Evolutionary conservation across 2,797 vertebrate genomes (phyloP), one percentile per base, ranked within the genome.

Genomic region (Anomalospiza imberbis): DNA sequence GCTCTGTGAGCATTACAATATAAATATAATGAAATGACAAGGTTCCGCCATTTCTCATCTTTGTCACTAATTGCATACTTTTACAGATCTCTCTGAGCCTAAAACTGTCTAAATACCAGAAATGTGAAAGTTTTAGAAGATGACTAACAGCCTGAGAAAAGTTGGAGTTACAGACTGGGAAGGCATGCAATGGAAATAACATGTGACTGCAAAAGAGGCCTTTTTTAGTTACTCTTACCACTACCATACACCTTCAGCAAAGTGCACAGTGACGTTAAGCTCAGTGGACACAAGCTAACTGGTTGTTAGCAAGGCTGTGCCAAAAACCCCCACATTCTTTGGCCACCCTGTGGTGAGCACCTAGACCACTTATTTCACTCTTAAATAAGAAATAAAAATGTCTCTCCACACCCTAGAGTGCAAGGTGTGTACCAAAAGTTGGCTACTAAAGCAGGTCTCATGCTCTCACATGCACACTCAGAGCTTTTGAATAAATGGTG

Each of bases 121-220:
- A 94, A 96, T 85, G 38, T 67, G 71, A 48, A 94, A 93, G 85
- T 93, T 95, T 93, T 93, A 71, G 79, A 83, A 76, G 73, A 96
- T 85, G 82, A 92, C 62, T 89, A 96, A 90, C 53, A 91, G 73
- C 71, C 67, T 82, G 60, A 86, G 86, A 84, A 82, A 94, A 85
- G 55, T 79, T 94, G 60, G 55, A 93, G 48, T 50, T 95, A 67
- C 86, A 89, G 45, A 63, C 12, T 91, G 89, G 60, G 48, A 90
- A 95, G 65, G 57, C 63, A 88, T 73, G 87, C 95, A 91, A 89
- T 44, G 74, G 60, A 90, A 95, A 73, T 71, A 92, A 79, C 0
- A 1, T 60, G 38, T 70, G 79, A 75, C 89, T 61, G 73, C 42
- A 60, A 26, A 66, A 76, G 42, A 76, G 34, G 45, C 21, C 63